Percentiles rank a stretch among this genome's conserved stretches.
phyloP scores from a whole-genome alignment of 2,888 invertebrate genomes.

The Ormia ochracea region DNA sequence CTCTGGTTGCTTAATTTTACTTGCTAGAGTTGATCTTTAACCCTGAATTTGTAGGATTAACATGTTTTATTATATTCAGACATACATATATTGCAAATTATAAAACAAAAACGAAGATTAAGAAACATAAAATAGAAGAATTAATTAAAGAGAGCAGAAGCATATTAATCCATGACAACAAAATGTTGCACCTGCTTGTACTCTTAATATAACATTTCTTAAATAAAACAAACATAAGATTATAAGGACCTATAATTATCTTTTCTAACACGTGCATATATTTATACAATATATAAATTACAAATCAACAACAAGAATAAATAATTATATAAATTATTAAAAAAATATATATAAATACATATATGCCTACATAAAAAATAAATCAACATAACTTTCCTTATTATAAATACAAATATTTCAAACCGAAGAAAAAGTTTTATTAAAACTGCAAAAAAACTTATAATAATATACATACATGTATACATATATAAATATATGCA shows the following conservation, averaged over 20 bases:
- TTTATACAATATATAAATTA: conserved; percentile 1
- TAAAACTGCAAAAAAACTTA: background rate
- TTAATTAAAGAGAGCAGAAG: conserved; percentile 34
- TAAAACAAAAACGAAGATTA: conserved; percentile 11
- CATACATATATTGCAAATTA: conserved; percentile 1
- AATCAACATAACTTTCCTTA: background rate
- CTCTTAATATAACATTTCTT: conserved; percentile 33
- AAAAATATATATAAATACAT: background rate
- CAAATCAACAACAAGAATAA: background rate
- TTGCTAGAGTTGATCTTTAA: conserved; percentile 38
- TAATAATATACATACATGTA: conserved; percentile 9
- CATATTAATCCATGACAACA: conserved; percentile 45
- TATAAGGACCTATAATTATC: conserved; percentile 47
- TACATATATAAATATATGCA: conserved; percentile 20
- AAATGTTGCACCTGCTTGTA: conserved; percentile 59
- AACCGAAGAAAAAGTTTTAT: too few species aligned
- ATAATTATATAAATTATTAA: conserved; percentile 22
- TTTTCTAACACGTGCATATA: background rate
- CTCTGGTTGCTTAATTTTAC: background rate
- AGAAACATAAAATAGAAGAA: conserved; percentile 23
- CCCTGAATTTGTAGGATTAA: conserved; percentile 47
- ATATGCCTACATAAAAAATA: background rate
- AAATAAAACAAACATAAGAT: conserved; percentile 17
- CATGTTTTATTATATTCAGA: conserved; percentile 22
- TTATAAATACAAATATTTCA: conserved; percentile 7